Conservation (phyloP, 2,113 vertebrate species). For the Chroicocephalus ridibundus region DNA sequence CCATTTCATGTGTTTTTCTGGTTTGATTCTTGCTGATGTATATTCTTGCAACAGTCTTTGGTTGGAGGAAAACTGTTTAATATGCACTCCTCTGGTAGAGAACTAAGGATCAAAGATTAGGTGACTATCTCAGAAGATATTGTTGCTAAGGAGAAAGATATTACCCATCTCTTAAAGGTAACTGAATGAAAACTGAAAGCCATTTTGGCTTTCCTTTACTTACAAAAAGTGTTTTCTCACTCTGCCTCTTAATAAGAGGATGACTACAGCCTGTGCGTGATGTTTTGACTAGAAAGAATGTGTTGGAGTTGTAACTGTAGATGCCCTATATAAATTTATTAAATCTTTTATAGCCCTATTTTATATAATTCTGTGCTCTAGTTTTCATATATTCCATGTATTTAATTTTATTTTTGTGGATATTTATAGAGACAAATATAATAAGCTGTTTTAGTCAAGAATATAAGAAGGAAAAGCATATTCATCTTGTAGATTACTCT, state of each 20-base stretch:
- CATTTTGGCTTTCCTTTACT: background rate
- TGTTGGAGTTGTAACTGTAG: background rate
- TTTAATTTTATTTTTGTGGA: background rate
- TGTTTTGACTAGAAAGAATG: background rate
- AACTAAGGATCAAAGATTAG: background rate
- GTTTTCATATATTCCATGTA: background rate
- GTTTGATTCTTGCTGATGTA: background rate
- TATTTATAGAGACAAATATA: background rate
- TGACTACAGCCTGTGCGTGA: background rate
- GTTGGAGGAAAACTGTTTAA: background rate
- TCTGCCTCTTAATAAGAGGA: background rate
- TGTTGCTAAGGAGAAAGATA: background rate
- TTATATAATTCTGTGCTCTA: background rate
- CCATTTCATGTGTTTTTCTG: background rate
- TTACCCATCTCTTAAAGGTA: background rate
- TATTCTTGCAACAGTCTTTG: background rate
- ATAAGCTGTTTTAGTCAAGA: background rate
- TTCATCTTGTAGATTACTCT: background rate
- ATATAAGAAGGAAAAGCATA: background rate
- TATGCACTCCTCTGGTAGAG: background rate
- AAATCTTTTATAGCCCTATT: background rate
- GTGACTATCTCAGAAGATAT: background rate
- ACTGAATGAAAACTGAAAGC: background rate
- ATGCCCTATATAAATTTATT: background rate
- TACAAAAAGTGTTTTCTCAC: background rate